A percentile compares a stretch with the other conserved stretches of the same genome.
Evolutionary conservation across 2,113 vertebrate species (phyloP).

Genomic region (Oreocharis arfaki): DNA sequence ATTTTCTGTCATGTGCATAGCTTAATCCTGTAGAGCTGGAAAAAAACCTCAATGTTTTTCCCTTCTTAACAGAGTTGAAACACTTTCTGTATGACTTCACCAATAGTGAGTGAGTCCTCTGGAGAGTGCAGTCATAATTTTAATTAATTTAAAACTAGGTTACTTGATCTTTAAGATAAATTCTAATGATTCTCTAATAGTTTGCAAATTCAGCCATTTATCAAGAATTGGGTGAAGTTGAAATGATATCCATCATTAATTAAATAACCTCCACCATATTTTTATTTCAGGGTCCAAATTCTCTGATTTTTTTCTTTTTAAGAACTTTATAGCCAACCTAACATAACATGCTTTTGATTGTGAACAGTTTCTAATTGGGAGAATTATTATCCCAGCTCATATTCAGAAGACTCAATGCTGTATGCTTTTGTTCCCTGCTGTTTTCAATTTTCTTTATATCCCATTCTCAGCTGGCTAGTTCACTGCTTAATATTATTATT

Average conservation of each 20-base stretch:
- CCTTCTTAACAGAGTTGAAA: not conserved
- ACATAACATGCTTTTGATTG: not conserved
- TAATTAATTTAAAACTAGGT: not conserved
- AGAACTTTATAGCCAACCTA: not conserved
- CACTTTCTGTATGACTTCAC: not conserved
- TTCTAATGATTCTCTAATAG: not conserved
- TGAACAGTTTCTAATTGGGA: slow-evolving; percentile 4
- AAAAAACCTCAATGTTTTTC: not conserved
- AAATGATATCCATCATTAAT: slow-evolving; percentile 1
- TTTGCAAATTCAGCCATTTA: not conserved
- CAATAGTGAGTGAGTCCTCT: not conserved
- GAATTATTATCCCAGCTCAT: not conserved
- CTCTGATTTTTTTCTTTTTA: not conserved
- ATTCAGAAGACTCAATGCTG: not conserved
- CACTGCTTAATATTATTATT: not conserved
- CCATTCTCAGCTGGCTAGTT: not conserved
- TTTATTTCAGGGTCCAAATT: not conserved
- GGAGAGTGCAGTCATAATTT: not conserved
- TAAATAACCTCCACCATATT: not conserved
- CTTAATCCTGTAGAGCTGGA: not conserved
- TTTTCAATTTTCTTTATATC: slow-evolving; percentile 10
- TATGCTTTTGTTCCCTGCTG: not conserved
- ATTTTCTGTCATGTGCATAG: not conserved
- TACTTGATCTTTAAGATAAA: not conserved
- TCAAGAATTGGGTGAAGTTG: not conserved